Evolutionary conservation across 2,888 invertebrate species (phyloP), one percentile per base, ranked within the genome.

Genomic region (Ophraella communa): DNA sequence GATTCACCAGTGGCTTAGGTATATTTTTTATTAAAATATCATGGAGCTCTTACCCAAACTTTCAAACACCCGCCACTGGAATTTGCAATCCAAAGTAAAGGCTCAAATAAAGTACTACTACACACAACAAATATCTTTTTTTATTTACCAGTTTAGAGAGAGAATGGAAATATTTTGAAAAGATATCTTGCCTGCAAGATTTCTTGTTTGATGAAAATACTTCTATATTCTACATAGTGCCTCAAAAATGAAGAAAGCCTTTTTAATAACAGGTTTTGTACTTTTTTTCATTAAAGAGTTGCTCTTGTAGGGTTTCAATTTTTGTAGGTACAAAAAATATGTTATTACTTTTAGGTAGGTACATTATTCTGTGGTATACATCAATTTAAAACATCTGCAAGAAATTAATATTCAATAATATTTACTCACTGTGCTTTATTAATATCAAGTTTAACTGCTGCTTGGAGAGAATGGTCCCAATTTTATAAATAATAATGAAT

Each of bases 81-180:
- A n/a, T 14, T 51, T 51, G 17, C 20, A 47, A 60, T 60, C 60
- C 60, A 60, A 60, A 23, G 49, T 51, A 58, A 58, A 14, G 3
- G n/a, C 4, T 39, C 7, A 60, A 60, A 52, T 30, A 35, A 44
- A 3, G 2, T 51, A 52, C 27, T 23, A 51, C 21, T 52, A 52
- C 20, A 52, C 24, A 59, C 60, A 60, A 60, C 35, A 53, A 52
- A 52, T 42, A 52, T 44, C 18, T 47, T 18, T 47, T 49, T 58
- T 58, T 33, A 18, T 21, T 10, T 47, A 30, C 14, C 17, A 44
- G 53, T 44, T 44, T 10, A 10, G 53, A 52, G 24, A 3, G 1
- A 24, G n/a, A 24, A 27, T 10, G 24, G 1, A 17, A 27, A 51
- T n/a, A 17, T 39, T 17, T 14, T 35, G 35, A 20, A 35, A 11